phyloP scores from a whole-genome alignment of 2,888 invertebrate genomes.

The Melangyna quadrimaculata region DNA sequence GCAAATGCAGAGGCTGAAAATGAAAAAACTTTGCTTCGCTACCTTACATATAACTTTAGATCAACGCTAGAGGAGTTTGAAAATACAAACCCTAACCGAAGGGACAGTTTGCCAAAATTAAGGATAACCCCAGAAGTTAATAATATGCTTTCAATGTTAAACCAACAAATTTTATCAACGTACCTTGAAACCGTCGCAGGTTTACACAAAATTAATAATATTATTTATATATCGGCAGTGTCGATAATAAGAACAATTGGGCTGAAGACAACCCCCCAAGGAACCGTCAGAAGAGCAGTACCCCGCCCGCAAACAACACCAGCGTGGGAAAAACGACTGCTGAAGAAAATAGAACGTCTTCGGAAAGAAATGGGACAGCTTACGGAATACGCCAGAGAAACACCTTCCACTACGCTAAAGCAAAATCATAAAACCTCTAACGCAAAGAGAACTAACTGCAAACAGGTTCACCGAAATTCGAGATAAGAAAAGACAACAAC shows the following conservation, averaged over 20 bases:
- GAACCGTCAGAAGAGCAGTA: background rate
- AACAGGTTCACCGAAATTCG: too few species aligned
- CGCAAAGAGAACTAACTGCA: too few species aligned
- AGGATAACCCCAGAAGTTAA: background rate
- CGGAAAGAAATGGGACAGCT: background rate
- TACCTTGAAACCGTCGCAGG: too few species aligned
- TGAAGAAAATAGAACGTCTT: background rate
- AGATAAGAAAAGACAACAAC: too few species aligned
- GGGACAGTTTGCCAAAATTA: background rate
- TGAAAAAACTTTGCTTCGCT: background rate
- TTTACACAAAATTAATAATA: background rate
- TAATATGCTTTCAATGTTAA: background rate
- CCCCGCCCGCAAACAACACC: background rate
- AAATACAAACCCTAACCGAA: background rate
- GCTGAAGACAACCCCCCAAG: background rate
- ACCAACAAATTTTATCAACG: background rate
- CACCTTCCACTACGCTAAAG: background rate
- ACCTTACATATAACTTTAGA: background rate
- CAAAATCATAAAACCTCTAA: too few species aligned
- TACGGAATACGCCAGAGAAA: background rate
- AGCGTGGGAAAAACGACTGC: background rate
- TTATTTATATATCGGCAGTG: background rate
- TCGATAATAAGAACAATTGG: background rate
- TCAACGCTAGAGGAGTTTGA: background rate
- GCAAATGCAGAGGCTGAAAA: background rate